Conservation (phyloP, 2,113 vertebrate genomes). For the Gracilinanus agilis region DNA sequence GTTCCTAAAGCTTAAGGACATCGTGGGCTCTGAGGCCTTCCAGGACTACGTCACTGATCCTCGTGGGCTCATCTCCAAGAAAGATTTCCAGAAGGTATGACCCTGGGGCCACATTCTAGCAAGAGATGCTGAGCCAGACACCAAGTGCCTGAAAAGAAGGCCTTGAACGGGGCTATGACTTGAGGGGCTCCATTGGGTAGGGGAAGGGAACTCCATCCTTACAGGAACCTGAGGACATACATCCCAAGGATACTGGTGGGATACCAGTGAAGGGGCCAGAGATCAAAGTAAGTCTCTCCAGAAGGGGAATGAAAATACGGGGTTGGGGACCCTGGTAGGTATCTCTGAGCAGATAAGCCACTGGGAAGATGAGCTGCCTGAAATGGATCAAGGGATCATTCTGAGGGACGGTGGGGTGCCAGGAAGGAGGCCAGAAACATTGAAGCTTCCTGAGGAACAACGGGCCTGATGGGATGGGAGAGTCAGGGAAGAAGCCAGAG, state of each 20-base stretch:
- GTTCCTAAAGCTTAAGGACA: slow-evolving; percentile 98
- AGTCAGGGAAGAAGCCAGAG: too few species aligned
- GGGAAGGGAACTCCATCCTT: background rate
- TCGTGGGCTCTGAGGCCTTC: slow-evolving; percentile 96
- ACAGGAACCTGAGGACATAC: background rate
- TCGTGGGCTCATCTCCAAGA: slow-evolving; percentile 97
- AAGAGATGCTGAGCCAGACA: background rate
- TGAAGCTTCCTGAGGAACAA: background rate
- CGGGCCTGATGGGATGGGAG: too few species aligned
- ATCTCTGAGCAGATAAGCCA: background rate
- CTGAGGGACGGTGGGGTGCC: background rate
- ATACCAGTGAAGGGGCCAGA: background rate
- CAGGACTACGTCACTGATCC: slow-evolving; percentile 94
- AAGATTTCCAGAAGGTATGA: slow-evolving; percentile 94
- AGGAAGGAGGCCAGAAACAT: background rate
- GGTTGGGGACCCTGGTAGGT: background rate
- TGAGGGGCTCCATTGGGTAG: background rate
- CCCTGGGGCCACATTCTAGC: background rate
- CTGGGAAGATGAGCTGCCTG: background rate
- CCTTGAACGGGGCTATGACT: background rate
- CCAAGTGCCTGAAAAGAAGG: background rate
- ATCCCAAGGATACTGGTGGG: too few species aligned
- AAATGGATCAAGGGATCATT: background rate
- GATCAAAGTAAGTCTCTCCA: background rate
- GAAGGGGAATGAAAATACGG: background rate